Percentiles rank a stretch among this genome's conserved stretches.
phyloP scores from a whole-genome alignment of 2,797 vertebrate genomes.

The Margarornis squamiger region DNA sequence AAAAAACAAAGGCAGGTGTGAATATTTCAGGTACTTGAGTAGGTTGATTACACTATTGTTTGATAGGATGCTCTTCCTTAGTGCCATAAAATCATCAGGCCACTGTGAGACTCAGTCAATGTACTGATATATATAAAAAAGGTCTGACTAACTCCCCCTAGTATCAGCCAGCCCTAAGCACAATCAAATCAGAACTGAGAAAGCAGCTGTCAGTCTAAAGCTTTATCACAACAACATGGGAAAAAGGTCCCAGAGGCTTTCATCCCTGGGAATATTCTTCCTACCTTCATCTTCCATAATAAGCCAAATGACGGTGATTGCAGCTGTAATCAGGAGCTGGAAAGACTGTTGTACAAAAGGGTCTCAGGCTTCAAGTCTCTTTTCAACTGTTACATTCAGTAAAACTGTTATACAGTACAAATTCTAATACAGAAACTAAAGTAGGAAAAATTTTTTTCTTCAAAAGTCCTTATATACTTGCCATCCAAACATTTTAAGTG shows the following conservation, averaged over 20 bases:
- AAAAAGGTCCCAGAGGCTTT: background rate
- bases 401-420: accelerated
- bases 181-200: background rate
- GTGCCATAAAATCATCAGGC: background rate
- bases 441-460: accelerated
- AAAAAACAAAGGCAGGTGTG: background rate
- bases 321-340: background rate
- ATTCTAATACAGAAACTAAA: background rate
- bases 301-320: accelerated
- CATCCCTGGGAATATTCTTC: background rate
- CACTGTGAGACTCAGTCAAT: background rate
- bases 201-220: background rate
- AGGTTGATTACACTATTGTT: background rate
- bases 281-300: background rate
- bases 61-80: background rate
- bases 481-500: background rate
- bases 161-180: background rate
- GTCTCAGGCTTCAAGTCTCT: background rate
- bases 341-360: background rate
- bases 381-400: background rate
- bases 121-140: background rate
- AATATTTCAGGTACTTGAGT: background rate
- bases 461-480: background rate
- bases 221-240: background rate
- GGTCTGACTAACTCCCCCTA: background rate